Evolutionary conservation across 2,888 invertebrate genomes (phyloP).

Genomic region (Podabrus alpinus): DNA sequence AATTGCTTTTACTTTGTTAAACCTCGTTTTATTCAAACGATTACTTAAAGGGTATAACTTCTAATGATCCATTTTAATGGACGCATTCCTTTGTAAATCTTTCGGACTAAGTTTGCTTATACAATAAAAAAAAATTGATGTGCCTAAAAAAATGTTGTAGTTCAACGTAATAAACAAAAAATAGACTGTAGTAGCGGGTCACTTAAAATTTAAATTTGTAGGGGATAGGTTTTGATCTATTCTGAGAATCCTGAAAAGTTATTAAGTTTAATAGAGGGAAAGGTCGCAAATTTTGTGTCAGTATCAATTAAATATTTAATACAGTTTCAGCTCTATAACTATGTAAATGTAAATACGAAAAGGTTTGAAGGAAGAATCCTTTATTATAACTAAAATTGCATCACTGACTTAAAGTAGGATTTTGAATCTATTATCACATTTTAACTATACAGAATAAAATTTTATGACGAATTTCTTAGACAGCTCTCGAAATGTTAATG

Average conservation of each 20-base stretch:
- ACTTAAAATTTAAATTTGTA: not conserved
- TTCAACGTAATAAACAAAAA: not conserved
- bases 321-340: not conserved
- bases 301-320: not conserved
- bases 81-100: not conserved
- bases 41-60: not conserved
- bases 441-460: not conserved
- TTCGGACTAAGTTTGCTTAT: not conserved
- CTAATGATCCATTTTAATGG: not conserved
- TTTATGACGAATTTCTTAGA: no score
- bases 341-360: not conserved
- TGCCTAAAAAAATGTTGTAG: not conserved
- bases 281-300: not conserved
- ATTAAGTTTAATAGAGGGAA: not conserved
- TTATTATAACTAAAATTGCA: not conserved
- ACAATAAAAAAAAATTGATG: not conserved
- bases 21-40: not conserved
- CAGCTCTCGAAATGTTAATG: no score
- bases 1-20: not conserved
- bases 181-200: not conserved
- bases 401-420: not conserved
- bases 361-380: not conserved
- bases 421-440: not conserved
- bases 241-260: not conserved
- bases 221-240: not conserved